Base-by-base conservation (phyloP, 2,888 invertebrate species). In the Conops quadrifasciatus region DNA sequence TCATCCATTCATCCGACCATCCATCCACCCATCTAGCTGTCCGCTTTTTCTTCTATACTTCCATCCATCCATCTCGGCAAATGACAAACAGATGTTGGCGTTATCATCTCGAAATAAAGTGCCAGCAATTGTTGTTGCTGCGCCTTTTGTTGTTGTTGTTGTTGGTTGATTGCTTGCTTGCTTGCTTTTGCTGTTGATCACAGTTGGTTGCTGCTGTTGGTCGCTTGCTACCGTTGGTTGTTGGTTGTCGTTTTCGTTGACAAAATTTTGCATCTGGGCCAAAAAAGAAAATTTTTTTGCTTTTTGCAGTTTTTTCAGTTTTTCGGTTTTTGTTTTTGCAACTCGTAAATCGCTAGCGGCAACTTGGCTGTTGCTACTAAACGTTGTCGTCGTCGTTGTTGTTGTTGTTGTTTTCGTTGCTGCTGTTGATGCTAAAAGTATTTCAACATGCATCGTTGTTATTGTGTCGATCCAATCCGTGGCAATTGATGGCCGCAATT, bases 401-500 rank as follows among this genome's bases (percentile, higher is more conserved):
- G 15, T 3, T 15, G 16, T 9, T 15, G 24, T 58, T 58, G 28
- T 21, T 66, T 16, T 15, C 4, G 65, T 21, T 66, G 65, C 21
- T 36, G 68, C 19, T 30, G 21, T n/a, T 66, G 3, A 13, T 56
- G 36, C 36, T 36, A 36, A 36, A 36, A 36, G 19, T 56, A 11
- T n/a, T 43, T 56, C 28, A 24, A 28, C 24, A 58, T 58, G 58
- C 28, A 36, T 36, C 24, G 58, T 64, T 65, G 56, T 70, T 65
- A 28, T 65, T 71, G 59, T 47, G 15, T 59, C 36, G 26, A 9
- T 36, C 36, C 53, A 15, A 49, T 45, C 30, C 24, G 24, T 58
- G 51, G 60, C 62, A 64, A 70, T 66, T 70, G 43, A 58, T 47
- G 60, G n/a, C 21, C 66, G 66, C 24, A 72, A 70, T 72, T 72